Percentiles rank a stretch among this genome's conserved stretches.
These are phyloP conservation scores for Erpornis zantholeuca DNA, from an alignment of 2,113 vertebrate species.

Conservation along the genomic window DNA sequence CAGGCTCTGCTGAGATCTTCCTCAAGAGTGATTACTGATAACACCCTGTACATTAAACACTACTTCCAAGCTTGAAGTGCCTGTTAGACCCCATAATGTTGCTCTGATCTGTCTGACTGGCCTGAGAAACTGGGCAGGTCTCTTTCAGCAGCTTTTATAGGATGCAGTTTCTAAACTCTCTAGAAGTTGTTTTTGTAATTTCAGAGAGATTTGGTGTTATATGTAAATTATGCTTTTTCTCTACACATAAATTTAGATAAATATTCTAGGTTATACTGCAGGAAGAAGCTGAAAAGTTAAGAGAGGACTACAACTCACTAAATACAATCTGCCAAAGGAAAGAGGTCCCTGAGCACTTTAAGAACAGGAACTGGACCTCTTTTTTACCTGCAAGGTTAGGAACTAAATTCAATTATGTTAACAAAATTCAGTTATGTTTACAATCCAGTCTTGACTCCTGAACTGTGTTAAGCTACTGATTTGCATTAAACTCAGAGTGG, in stretches of 20 bases:
- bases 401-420: not conserved
- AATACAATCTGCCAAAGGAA: not conserved
- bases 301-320: not conserved
- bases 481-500: not conserved
- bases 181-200: not conserved
- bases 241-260: not conserved
- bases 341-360: not conserved
- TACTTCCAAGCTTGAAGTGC: not conserved
- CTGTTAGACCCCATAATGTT: not conserved
- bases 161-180: not conserved
- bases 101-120: not conserved
- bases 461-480: not conserved
- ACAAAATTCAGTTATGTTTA: not conserved
- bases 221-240: not conserved
- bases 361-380: not conserved
- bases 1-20: not conserved
- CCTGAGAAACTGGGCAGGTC: not conserved
- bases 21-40: not conserved
- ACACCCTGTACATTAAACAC: not conserved
- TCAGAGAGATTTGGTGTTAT: not conserved
- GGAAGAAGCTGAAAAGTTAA: not conserved
- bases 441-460: not conserved
- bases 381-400: not conserved
- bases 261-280: not conserved
- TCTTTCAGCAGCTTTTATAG: not conserved